Conservation (phyloP, 2,113 vertebrate species). For the Falco punctatus region DNA sequence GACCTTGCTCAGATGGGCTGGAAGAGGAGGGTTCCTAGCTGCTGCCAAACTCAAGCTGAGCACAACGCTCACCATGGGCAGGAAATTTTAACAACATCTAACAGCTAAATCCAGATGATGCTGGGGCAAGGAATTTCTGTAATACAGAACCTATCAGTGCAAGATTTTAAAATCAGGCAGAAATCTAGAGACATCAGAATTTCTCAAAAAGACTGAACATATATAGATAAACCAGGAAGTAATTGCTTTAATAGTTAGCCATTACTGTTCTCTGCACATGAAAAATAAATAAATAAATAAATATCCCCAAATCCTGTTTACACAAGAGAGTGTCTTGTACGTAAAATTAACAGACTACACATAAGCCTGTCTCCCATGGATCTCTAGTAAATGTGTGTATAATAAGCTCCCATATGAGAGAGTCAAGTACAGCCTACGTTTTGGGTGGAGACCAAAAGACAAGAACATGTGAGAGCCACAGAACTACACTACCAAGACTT, state of each 20-base stretch:
- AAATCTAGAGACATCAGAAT: neutral
- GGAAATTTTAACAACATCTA: neutral
- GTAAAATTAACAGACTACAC: neutral
- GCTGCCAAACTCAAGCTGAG: neutral
- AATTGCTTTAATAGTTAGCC: neutral
- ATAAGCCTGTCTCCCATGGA: neutral
- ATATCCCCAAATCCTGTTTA: neutral
- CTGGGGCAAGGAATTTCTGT: neutral
- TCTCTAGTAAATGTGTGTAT: neutral
- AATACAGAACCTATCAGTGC: neutral
- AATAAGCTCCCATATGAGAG: neutral
- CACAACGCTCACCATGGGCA: neutral
- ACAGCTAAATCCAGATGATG: neutral
- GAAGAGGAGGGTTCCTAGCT: neutral
- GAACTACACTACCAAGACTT: neutral
- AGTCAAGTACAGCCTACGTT: neutral
- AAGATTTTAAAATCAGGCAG: neutral
- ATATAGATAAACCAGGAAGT: neutral
- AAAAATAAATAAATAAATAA: neutral
- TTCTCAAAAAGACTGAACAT: neutral
- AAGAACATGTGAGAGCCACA: neutral
- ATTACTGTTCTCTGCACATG: neutral
- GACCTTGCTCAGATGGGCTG: neutral
- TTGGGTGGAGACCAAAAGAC: neutral
- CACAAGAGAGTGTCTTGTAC: neutral